Percentiles rank a stretch among this genome's conserved stretches.
These are phyloP conservation scores for Lasioglossum vierecki DNA, from an alignment of 2,888 invertebrate species.

Conservation along the genomic window DNA sequence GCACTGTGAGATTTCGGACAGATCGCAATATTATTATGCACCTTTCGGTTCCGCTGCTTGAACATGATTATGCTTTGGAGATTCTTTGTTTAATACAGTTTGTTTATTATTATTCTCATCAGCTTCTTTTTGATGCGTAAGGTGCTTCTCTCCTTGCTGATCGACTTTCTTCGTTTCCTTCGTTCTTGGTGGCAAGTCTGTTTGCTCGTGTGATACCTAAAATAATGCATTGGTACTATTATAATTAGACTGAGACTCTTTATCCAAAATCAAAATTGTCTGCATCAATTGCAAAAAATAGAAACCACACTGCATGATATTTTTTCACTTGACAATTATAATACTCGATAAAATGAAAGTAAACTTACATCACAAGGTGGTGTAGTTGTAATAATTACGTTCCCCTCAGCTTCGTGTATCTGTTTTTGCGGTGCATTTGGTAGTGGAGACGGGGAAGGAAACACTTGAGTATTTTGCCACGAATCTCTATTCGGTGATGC, in stretches of 20 bases:
- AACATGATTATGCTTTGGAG: slow-evolving; percentile 46
- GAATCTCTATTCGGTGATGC: slow-evolving; percentile 69
- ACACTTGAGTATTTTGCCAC: slow-evolving; percentile 76
- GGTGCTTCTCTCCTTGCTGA: slow-evolving; percentile 37
- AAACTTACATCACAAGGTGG: slow-evolving; percentile 71
- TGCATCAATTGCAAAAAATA: too few relatives aligned
- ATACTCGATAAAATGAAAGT: background rate
- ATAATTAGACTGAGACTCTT: too few relatives aligned
- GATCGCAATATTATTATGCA: slow-evolving; percentile 21
- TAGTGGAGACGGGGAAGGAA: slow-evolving; percentile 65
- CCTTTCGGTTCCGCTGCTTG: slow-evolving; percentile 58
- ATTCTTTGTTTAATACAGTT: slow-evolving; percentile 24
- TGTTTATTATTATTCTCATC: slow-evolving; percentile 45
- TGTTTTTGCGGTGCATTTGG: slow-evolving; percentile 65
- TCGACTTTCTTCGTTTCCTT: slow-evolving; percentile 30
- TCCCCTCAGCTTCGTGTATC: slow-evolving; percentile 56
- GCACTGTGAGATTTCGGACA: background rate
- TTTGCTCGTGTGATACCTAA: slow-evolving; percentile 58
- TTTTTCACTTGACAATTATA: too few relatives aligned
- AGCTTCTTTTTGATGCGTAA: slow-evolving; percentile 33
- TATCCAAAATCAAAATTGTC: too few relatives aligned
- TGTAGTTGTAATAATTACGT: slow-evolving; percentile 63
- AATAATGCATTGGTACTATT: background rate
- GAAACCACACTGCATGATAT: too few relatives aligned
- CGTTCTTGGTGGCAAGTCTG: slow-evolving; percentile 33